Evolutionary conservation across 2,113 vertebrate species (phyloP).

Genomic region (Limanda limanda): DNA sequence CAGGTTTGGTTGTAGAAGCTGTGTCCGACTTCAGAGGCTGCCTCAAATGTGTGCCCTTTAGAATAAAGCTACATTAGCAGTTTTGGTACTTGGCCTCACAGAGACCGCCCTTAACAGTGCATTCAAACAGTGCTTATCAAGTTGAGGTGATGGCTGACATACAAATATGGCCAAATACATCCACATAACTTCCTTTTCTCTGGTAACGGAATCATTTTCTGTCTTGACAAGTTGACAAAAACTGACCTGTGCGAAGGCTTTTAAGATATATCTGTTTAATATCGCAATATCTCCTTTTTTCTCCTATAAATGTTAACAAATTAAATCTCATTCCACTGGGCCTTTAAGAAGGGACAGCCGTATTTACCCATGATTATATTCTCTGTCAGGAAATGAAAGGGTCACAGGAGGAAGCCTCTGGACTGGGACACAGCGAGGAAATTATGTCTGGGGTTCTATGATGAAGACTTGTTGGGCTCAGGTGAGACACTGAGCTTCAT

Average conservation of each 20-base stretch:
- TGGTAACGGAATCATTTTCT: neutral
- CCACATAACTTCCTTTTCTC: neutral
- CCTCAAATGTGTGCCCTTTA: constrained; percentile 6
- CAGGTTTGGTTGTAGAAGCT: neutral
- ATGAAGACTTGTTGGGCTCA: constrained; percentile 19
- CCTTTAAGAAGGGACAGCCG: neutral
- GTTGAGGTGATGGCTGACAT: neutral
- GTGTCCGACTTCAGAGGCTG: constrained; percentile 31
- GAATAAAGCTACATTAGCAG: constrained; percentile 13
- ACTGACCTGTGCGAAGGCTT: constrained; percentile 1
- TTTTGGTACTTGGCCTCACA: constrained; percentile 31
- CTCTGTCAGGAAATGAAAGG: neutral
- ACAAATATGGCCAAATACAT: constrained; percentile 6
- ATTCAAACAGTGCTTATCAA: neutral
- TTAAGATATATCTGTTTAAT: neutral
- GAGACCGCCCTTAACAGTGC: constrained; percentile 36
- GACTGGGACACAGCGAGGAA: constrained; percentile 23
- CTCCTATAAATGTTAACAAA: constrained; percentile 2
- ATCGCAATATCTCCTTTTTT: neutral
- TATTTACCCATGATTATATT: neutral
- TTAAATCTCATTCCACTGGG: neutral
- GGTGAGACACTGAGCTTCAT: constrained; percentile 10
- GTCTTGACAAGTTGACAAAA: constrained; percentile 1
- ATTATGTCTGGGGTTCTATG: neutral
- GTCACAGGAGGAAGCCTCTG: constrained; percentile 15